phyloP scores from a whole-genome alignment of 2,888 invertebrate genomes.

The Pristionchus japonicus region DNA sequence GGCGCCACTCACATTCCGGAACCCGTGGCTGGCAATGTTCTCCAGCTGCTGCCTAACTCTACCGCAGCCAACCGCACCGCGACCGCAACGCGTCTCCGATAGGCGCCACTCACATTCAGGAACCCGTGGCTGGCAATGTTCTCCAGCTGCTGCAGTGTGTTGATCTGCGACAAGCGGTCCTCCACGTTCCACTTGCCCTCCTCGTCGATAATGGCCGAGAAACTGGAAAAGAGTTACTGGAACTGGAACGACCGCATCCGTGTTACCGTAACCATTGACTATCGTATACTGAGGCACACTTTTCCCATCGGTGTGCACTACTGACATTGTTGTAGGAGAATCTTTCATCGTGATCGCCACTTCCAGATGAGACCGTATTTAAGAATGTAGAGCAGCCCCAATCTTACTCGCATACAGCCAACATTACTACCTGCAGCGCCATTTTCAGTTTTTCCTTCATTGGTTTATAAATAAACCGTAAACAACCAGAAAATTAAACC shows the following conservation, averaged over 20 bases:
- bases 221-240: constrained; percentile 76
- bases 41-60: not conserved
- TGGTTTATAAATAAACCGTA: too few relatives aligned
- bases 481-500: too few relatives aligned
- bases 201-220: constrained; percentile 93
- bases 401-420: not conserved
- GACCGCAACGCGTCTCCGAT: constrained; percentile 34
- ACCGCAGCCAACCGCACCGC: not conserved
- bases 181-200: constrained; percentile 87
- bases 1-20: not conserved
- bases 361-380: too few relatives aligned
- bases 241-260: not conserved
- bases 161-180: constrained; percentile 86
- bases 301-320: too few relatives aligned
- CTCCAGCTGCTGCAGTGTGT: constrained; percentile 73
- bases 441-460: too few relatives aligned
- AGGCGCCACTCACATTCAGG: constrained; percentile 48
- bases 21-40: not conserved
- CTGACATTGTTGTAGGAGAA: too few relatives aligned
- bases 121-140: constrained; percentile 74
- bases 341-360: too few relatives aligned
- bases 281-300: too few relatives aligned
- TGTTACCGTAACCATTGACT: not conserved
- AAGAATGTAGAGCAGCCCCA: not conserved
- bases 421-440: not conserved